A percentile compares a stretch with the other conserved stretches of the same genome.
Evolutionary conservation across 2,888 invertebrate genomes (phyloP).

Genomic region (Nymphalis c-album): DNA sequence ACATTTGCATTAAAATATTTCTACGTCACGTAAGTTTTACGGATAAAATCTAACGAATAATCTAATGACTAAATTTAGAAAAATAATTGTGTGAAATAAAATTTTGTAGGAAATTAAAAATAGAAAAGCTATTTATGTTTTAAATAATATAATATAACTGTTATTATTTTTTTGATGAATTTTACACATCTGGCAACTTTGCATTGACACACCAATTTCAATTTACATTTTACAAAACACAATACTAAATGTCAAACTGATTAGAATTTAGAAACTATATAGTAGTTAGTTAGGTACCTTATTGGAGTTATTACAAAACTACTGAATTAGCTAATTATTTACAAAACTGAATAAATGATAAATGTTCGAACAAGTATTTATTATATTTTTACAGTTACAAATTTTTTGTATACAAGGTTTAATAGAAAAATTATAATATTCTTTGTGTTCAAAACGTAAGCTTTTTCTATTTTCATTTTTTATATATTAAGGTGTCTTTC

Average conservation of each 20-base stretch:
- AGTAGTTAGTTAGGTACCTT: background rate
- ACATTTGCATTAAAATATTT: too few relatives aligned
- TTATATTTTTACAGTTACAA: background rate
- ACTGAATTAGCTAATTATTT: background rate
- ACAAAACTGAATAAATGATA: background rate
- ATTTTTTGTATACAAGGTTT: too few relatives aligned
- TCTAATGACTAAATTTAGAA: too few relatives aligned
- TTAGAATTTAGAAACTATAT: conserved; percentile 5
- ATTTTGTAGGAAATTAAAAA: too few relatives aligned
- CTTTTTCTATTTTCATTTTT: conserved; percentile 1
- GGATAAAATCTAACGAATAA: too few relatives aligned
- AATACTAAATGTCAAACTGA: conserved; percentile 6
- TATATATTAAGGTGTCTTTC: background rate
- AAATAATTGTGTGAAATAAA: too few relatives aligned
- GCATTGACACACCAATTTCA: background rate
- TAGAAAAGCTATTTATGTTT: background rate
- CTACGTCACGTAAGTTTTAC: too few relatives aligned
- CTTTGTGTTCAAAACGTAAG: background rate
- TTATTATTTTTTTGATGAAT: background rate
- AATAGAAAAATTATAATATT: conserved; percentile 5
- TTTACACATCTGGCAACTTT: conserved; percentile 15
- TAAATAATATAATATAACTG: too few relatives aligned
- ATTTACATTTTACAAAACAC: background rate
- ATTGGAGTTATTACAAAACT: background rate
- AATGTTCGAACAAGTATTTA: background rate